Percentiles rank a stretch among this genome's conserved stretches.
Conservation (phyloP, 2,797 vertebrate species). For the Pyrocephalus nanus region DNA sequence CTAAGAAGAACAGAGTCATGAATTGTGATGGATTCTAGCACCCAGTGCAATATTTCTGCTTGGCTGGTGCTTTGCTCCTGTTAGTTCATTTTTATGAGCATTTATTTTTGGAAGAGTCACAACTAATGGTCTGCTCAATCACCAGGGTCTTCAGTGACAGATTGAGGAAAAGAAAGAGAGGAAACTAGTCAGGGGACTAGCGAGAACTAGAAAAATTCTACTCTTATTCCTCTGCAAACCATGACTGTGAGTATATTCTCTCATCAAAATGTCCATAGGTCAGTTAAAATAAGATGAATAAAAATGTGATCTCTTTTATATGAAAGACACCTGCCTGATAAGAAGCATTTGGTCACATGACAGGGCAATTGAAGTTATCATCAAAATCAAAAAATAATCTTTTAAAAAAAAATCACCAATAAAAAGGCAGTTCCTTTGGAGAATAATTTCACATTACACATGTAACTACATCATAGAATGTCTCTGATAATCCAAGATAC, state of each 20-base stretch:
- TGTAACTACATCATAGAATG: background rate
- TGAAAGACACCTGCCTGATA: background rate
- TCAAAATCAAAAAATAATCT: background rate
- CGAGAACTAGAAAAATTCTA: background rate
- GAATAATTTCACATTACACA: background rate
- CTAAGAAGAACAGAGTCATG: background rate
- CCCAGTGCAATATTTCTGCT: background rate
- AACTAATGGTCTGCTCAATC: background rate
- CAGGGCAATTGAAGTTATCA: background rate
- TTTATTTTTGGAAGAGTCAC: conserved; percentile 9
- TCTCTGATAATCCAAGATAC: background rate
- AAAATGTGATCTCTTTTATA: background rate
- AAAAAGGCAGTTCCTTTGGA: background rate
- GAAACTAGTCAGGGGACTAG: background rate
- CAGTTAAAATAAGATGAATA: background rate
- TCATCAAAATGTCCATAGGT: background rate
- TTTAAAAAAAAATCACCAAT: background rate
- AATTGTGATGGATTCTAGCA: background rate
- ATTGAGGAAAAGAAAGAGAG: background rate
- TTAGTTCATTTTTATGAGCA: background rate
- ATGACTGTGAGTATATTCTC: background rate
- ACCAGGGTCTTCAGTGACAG: background rate
- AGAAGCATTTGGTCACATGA: background rate
- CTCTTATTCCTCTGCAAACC: background rate
- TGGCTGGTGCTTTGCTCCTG: background rate